phyloP scores from a whole-genome alignment of 2,113 vertebrate genomes.

The Cisticola juncidis region DNA sequence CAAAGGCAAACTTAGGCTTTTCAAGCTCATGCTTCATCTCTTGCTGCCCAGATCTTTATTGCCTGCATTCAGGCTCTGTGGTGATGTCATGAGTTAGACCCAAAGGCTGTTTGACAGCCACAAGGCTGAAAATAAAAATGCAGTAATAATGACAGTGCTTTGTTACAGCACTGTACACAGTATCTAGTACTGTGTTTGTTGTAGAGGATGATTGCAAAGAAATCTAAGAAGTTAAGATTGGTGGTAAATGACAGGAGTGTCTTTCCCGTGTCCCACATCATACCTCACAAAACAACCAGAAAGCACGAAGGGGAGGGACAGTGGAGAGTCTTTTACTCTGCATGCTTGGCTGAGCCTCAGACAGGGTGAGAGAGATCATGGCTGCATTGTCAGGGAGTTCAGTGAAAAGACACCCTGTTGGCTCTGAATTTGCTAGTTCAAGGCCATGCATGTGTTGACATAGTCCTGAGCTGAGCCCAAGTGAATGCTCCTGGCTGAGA shows the following conservation, averaged over 20 bases:
- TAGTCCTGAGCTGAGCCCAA: not conserved
- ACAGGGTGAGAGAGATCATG: not conserved
- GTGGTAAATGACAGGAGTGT: not conserved
- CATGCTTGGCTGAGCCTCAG: conserved; percentile 23
- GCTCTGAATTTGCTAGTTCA: not conserved
- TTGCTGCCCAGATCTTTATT: not conserved
- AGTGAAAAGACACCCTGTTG: conserved; percentile 1
- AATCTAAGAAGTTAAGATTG: not conserved
- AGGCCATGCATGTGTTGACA: not conserved
- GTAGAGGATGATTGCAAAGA: not conserved
- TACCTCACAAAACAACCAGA: not conserved
- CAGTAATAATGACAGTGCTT: not conserved
- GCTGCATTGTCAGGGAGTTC: not conserved
- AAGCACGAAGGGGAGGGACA: not conserved
- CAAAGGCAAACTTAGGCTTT: not conserved
- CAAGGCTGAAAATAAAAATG: not conserved
- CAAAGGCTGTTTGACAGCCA: not conserved
- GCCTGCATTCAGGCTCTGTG: not conserved
- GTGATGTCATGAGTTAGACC: not conserved
- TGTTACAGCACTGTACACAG: not conserved
- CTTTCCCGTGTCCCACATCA: not conserved
- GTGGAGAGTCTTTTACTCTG: not conserved
- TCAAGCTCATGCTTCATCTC: not conserved
- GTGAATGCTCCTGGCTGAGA: not conserved
- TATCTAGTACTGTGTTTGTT: not conserved